phyloP scores from a whole-genome alignment of 2,797 vertebrate genomes.

The Diplodus puntazzo region DNA sequence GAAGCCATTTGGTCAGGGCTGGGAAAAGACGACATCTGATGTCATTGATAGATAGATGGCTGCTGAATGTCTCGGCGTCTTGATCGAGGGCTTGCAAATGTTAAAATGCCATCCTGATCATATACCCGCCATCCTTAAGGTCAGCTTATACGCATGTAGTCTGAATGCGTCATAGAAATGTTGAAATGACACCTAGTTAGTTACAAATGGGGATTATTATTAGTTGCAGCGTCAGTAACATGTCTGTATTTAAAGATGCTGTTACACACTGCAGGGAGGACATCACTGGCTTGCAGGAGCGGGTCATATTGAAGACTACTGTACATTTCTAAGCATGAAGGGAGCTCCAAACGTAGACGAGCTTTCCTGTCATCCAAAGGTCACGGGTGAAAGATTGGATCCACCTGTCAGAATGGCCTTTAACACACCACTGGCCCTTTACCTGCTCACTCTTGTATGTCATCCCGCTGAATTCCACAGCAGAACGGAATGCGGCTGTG shows the following conservation, averaged over 20 bases:
- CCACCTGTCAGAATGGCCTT: constrained; percentile 45
- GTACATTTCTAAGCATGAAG: not conserved
- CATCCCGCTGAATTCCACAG: constrained; percentile 5
- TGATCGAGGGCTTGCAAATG: too few species aligned
- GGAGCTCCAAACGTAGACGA: constrained; percentile 1
- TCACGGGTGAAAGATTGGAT: constrained; percentile 42
- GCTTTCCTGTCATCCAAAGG: constrained; percentile 37
- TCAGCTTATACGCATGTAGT: too few species aligned
- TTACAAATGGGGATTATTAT: not conserved
- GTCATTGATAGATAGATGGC: too few species aligned
- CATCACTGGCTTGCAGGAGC: not conserved
- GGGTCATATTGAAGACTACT: not conserved
- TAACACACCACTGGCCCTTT: constrained; percentile 35
- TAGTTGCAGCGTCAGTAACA: not conserved
- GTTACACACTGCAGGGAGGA: not conserved
- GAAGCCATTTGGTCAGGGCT: too few species aligned
- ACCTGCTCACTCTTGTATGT: constrained; percentile 12
- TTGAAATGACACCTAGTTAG: too few species aligned
- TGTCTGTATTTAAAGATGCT: not conserved
- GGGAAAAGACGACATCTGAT: too few species aligned
- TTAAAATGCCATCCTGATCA: too few species aligned
- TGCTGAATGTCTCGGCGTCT: too few species aligned
- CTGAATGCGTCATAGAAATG: too few species aligned
- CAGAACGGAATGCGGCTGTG: constrained; percentile 8
- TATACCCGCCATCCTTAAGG: too few species aligned